Conservation (phyloP, 1,140 invertebrate species). For the Drosophila kepulauana region DNA sequence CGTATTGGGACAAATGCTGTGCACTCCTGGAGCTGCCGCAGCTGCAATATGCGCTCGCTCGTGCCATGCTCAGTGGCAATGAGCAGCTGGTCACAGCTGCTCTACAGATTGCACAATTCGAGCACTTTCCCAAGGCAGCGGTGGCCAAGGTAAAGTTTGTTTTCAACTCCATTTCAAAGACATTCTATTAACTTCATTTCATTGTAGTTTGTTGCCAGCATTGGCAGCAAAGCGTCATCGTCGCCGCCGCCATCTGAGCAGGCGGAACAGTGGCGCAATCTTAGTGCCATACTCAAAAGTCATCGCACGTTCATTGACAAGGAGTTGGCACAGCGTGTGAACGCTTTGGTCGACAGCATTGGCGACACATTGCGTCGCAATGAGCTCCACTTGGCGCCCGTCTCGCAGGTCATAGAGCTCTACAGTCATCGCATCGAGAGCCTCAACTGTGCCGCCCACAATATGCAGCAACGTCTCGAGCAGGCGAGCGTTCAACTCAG, state of each 20-base stretch:
- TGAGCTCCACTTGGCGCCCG: constrained; percentile 70
- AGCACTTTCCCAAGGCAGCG: constrained; percentile 67
- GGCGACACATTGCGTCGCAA: constrained; percentile 62
- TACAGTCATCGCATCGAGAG: constrained; percentile 81
- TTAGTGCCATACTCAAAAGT: constrained; percentile 72
- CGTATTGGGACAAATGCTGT: constrained; percentile 78
- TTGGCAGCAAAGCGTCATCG: constrained; percentile 17
- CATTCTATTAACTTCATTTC: neutral
- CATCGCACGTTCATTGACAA: constrained; percentile 77
- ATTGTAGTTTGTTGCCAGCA: constrained; percentile 63
- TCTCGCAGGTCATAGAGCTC: constrained; percentile 78
- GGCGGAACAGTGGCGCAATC: constrained; percentile 73
- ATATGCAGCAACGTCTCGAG: constrained; percentile 72
- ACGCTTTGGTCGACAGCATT: constrained; percentile 67
- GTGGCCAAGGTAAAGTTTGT: constrained; percentile 72
- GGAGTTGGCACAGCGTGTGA: constrained; percentile 69
- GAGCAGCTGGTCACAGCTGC: constrained; percentile 65
- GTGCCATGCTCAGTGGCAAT: constrained; percentile 65
- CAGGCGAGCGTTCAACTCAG: constrained; percentile 70
- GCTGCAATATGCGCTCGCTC: constrained; percentile 73
- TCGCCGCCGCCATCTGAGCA: neutral
- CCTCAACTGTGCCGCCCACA: constrained; percentile 52
- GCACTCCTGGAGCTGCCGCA: constrained; percentile 62
- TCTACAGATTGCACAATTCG: constrained; percentile 78
- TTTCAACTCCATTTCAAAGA: neutral